Conservation (phyloP, 1,140 invertebrate genomes). For the Euwallacea similis region DNA sequence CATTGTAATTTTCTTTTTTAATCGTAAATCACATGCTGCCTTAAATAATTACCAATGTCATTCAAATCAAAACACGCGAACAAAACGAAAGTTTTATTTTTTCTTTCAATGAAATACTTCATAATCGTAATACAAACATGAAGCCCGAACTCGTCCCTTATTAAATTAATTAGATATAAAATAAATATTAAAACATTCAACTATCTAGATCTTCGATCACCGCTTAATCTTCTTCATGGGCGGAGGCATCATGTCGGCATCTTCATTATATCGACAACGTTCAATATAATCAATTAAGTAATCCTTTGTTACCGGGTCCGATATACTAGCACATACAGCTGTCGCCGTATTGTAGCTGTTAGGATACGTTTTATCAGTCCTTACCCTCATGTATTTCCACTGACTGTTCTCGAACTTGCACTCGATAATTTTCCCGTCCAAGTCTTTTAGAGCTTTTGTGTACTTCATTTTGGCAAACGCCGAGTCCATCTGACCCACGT, state of each 20-base stretch:
- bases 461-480: slow-evolving; percentile 77
- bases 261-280: slow-evolving; percentile 62
- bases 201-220: slow-evolving; percentile 30
- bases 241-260: slow-evolving; percentile 68
- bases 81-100: too few relatives aligned
- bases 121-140: too few relatives aligned
- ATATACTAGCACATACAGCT: slow-evolving; percentile 73
- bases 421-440: slow-evolving; percentile 95
- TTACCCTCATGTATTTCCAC: slow-evolving; percentile 95
- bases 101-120: too few relatives aligned
- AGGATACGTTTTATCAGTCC: slow-evolving; percentile 96
- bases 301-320: slow-evolving; percentile 79
- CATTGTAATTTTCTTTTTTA: too few relatives aligned
- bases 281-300: slow-evolving; percentile 75
- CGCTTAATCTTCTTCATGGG: slow-evolving; percentile 54
- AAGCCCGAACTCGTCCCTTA: background rate
- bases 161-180: too few relatives aligned
- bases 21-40: too few relatives aligned
- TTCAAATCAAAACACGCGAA: too few relatives aligned
- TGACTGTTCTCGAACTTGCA: slow-evolving; percentile 76
- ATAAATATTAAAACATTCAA: too few relatives aligned
- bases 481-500: slow-evolving; percentile 68
- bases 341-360: slow-evolving; percentile 83
- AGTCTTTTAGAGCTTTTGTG: slow-evolving; percentile 72
- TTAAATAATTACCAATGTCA: too few relatives aligned